Evolutionary conservation across 2,113 vertebrate genomes (phyloP).

Genomic region (Pelmatolapia mariae): DNA sequence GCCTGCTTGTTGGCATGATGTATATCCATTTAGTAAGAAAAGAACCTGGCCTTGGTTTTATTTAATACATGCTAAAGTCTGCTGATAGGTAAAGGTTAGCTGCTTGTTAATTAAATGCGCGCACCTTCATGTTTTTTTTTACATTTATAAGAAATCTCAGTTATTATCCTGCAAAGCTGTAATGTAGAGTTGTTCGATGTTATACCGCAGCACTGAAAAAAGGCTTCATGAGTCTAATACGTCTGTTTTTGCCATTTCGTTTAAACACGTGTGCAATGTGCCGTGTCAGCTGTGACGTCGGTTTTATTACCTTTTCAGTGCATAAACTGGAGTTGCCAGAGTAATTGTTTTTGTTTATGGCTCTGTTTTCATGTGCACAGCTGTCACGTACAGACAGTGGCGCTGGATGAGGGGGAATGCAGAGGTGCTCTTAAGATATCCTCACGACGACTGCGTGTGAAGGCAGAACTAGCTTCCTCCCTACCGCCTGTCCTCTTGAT

Average conservation of each 20-base stretch:
- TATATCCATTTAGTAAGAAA: constrained; percentile 14
- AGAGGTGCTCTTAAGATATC: constrained; percentile 47
- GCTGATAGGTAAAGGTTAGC: neutral
- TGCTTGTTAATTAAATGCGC: neutral
- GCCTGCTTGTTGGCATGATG: constrained; percentile 20
- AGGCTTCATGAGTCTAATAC: neutral
- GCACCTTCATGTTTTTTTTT: neutral
- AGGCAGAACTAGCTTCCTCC: constrained; percentile 38
- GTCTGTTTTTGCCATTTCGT: neutral
- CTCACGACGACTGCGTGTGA: constrained; percentile 55
- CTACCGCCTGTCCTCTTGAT: constrained; percentile 48
- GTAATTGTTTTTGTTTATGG: constrained; percentile 47
- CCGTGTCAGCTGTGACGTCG: constrained; percentile 1
- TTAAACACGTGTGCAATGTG: neutral
- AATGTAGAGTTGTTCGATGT: neutral
- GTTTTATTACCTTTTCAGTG: constrained; percentile 17
- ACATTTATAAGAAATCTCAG: neutral
- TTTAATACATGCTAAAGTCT: neutral
- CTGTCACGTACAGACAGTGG: constrained; percentile 38
- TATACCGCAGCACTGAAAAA: neutral
- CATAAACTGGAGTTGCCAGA: constrained; percentile 24
- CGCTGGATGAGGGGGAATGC: constrained; percentile 33
- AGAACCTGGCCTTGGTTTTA: neutral
- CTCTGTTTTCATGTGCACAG: constrained; percentile 42
- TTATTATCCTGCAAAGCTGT: neutral